Evolutionary conservation across 1,140 invertebrate genomes (phyloP).

Genomic region (Lucilia cuprina): DNA sequence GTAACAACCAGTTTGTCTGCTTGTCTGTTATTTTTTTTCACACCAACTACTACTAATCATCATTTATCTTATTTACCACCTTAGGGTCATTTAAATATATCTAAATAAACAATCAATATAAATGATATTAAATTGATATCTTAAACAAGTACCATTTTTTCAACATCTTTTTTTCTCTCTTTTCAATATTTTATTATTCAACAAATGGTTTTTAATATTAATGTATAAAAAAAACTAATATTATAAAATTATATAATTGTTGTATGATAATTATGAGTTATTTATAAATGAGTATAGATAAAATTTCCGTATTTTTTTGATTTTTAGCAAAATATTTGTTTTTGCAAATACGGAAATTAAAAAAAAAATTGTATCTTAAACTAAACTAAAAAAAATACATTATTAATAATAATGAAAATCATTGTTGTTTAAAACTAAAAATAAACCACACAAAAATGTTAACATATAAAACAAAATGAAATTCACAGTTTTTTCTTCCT

Average conservation of each 20-base stretch:
- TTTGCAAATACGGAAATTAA: conserved; percentile 20
- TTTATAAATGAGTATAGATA: conserved; percentile 22
- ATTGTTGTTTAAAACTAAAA: neutral
- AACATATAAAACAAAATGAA: neutral
- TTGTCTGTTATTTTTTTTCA: neutral
- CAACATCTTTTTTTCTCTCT: neutral
- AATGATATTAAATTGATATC: neutral
- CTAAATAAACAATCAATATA: too few species aligned
- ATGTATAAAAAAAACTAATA: neutral
- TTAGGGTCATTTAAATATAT: neutral
- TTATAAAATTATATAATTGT: neutral
- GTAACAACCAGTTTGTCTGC: too few species aligned
- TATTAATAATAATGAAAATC: neutral
- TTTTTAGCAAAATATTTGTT: neutral
- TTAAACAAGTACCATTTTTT: neutral
- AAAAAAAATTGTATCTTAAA: too few species aligned
- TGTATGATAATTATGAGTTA: conserved; percentile 18
- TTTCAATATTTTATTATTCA: neutral
- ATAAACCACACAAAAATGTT: neutral
- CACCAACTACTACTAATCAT: neutral
- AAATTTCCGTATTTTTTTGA: conserved; percentile 20
- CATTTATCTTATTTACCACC: neutral
- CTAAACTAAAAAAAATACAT: too few species aligned
- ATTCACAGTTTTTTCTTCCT: neutral
- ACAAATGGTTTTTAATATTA: neutral